A percentile compares a stretch with the other conserved stretches of the same genome.
Evolutionary conservation across 1,140 invertebrate genomes (phyloP).

Genomic region (Globodera rostochiensis): DNA sequence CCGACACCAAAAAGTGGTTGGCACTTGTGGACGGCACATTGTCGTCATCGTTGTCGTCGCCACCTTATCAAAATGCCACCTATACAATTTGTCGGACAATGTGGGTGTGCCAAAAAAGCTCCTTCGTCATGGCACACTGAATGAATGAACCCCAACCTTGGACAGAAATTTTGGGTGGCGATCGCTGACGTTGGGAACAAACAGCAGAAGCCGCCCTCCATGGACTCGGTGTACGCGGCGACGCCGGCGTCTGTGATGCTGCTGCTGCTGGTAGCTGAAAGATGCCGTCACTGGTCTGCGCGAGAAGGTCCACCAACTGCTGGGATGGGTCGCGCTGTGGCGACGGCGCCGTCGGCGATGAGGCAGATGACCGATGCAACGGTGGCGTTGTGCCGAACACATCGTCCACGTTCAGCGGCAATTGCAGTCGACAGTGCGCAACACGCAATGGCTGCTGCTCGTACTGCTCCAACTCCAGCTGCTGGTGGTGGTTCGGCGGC

Average conservation of each 20-base stretch:
- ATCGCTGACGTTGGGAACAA: background rate
- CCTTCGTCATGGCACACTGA: too few species aligned
- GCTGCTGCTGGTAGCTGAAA: background rate
- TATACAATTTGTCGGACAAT: too few species aligned
- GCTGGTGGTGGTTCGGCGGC: background rate
- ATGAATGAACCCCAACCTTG: background rate
- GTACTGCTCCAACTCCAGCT: background rate
- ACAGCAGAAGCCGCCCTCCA: too few species aligned
- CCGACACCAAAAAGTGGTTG: background rate
- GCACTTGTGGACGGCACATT: background rate
- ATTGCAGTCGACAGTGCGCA: background rate
- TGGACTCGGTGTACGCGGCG: too few species aligned
- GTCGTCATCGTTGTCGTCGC: background rate
- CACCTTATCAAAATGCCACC: background rate
- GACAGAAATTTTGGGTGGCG: background rate
- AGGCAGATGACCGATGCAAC: background rate
- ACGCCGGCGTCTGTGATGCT: background rate
- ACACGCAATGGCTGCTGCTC: background rate
- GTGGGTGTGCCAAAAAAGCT: too few species aligned
- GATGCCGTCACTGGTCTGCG: slow-evolving; percentile 13
- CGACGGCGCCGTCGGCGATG: background rate
- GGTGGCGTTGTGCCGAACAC: background rate
- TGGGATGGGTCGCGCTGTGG: background rate
- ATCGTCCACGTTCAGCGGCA: background rate
- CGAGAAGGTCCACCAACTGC: slow-evolving; percentile 1